Evolutionary conservation across 2,888 invertebrate genomes (phyloP).

Genomic region (Rhabditoides inermis): DNA sequence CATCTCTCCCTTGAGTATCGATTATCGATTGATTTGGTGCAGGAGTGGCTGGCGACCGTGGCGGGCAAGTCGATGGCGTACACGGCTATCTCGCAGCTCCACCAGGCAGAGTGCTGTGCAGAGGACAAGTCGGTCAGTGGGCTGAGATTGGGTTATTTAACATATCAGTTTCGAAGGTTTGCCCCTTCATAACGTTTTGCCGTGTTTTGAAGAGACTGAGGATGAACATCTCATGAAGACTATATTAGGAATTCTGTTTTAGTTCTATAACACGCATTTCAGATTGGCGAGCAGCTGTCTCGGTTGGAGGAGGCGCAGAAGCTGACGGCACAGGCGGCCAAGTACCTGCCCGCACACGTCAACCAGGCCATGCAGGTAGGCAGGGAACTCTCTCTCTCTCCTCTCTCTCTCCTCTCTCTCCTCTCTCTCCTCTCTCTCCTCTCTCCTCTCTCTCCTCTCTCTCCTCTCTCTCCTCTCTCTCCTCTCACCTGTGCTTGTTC

Average conservation of each 20-base stretch:
- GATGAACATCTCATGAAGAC: background rate
- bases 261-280: too few species aligned
- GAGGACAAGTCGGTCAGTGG: too few species aligned
- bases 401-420: conserved; percentile 10
- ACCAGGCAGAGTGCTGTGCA: conserved; percentile 74
- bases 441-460: conserved; percentile 10
- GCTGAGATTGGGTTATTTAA: too few species aligned
- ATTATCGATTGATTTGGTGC: too few species aligned
- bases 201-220: background rate
- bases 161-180: background rate
- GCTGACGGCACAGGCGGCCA: too few species aligned
- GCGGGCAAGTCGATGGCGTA: conserved; percentile 79
- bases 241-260: background rate
- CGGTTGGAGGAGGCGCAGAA: conserved; percentile 38
- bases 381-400: conserved; percentile 14
- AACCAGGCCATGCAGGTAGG: background rate
- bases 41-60: conserved; percentile 62
- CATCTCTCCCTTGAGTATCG: background rate
- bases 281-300: conserved; percentile 45
- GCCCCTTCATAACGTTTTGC: background rate
- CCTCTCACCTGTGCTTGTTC: background rate
- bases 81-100: conserved; percentile 77
- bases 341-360: conserved; percentile 4
- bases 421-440: conserved; percentile 11
- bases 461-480: background rate